Evolutionary conservation across 2,888 invertebrate genomes (phyloP), one percentile per base, ranked within the genome.

Genomic region (Pediacus dermestoides): DNA sequence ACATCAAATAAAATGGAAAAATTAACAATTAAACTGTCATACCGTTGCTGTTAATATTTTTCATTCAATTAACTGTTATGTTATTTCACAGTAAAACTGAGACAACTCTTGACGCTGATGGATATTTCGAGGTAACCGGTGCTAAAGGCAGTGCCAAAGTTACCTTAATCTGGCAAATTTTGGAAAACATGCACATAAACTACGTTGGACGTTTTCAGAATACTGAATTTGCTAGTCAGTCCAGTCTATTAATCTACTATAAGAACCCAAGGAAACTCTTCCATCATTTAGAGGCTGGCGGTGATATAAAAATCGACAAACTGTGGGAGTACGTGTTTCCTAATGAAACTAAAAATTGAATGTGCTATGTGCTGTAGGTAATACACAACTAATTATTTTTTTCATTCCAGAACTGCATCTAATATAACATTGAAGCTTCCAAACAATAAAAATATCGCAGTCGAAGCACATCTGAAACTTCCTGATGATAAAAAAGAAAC

Each of bases 401-500:
- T 30, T 38, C 28, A 31, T 48, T 48, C 32, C 38, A 59, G 59
- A 30, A 48, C 58, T 34, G 55, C 56, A 30, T 49, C 60, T 3
- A 61, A 63, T 41, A 38, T 76, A 0, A 76, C 79, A 1, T 62
- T 81, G 45, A 73, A 74, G 2, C 59, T 74, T 27, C 65, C 75
- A 44, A 59, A 67, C 46, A 64, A 68, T 34, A 68, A 73, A 21
- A 75, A 78, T n/a, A 48, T 80, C 7, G 73, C 74, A 37, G 64
- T 77, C 1, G 56, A 76, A 1, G 66, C 79, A 1, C 73, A 75
- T 57, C 68, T 79, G 0, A 75, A 75, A 40, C 62, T 82, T 1
- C 83, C 84, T 2, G 76, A 79, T 30, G 81, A 82, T 0, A 74
- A 76, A 49, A 72, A 75, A 1, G 83, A 84, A 50, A 73, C 77